Percentiles rank a stretch among this genome's conserved stretches.
Evolutionary conservation across 2,797 vertebrate species (phyloP).

Genomic region (Acanthurus tractus): DNA sequence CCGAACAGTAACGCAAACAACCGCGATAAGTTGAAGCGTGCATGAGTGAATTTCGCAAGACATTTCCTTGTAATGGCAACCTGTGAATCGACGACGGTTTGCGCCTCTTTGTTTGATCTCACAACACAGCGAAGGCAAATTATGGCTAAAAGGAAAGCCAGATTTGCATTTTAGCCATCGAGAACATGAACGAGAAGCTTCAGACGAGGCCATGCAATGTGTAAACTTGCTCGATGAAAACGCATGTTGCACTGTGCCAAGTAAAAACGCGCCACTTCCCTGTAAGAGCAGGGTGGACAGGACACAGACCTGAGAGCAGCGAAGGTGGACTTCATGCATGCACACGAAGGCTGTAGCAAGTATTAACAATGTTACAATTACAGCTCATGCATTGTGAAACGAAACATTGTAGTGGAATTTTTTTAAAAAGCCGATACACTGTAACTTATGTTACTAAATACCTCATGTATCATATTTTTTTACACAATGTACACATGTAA

Average conservation of each 20-base stretch:
- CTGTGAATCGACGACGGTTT: constrained; percentile 59
- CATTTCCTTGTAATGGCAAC: constrained; percentile 60
- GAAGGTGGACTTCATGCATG: constrained; percentile 32
- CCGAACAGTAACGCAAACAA: fast-evolving
- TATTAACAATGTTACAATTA: neutral
- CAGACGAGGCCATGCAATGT: neutral
- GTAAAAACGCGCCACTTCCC: constrained; percentile 87
- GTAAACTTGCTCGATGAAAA: neutral
- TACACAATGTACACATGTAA: constrained; percentile 21
- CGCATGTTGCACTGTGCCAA: constrained; percentile 54
- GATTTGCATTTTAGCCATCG: fast-evolving
- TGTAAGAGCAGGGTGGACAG: constrained; percentile 51
- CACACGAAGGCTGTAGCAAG: constrained; percentile 2
- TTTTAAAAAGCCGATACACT: neutral
- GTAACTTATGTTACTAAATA: neutral
- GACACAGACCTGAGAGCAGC: constrained; percentile 48
- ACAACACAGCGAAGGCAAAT: constrained; percentile 6
- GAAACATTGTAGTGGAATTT: neutral
- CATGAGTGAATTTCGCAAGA: neutral
- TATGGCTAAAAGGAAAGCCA: neutral
- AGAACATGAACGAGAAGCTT: fast-evolving
- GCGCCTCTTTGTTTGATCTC: constrained; percentile 81
- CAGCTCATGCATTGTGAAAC: neutral
- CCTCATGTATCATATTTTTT: neutral
- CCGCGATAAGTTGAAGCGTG: neutral